Conservation (phyloP, 2,797 vertebrate genomes). For the Vespertilio murinus region DNA sequence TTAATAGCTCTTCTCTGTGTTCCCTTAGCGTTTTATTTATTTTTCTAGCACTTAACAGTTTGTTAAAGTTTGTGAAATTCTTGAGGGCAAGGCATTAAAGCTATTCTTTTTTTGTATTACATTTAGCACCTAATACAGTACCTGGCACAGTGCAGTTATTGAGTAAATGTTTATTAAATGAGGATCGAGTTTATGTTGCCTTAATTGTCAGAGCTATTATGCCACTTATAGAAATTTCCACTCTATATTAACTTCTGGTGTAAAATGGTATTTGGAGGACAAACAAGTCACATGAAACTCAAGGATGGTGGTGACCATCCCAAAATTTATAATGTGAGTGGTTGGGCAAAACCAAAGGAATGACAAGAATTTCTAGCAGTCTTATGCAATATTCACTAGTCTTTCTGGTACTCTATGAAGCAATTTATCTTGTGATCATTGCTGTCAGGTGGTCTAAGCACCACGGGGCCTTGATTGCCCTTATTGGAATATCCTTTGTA, state of each 20-base stretch:
- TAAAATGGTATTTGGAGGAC: not conserved
- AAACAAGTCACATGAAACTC: not conserved
- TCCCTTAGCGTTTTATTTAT: not conserved
- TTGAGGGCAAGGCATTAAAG: not conserved
- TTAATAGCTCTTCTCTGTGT: not conserved
- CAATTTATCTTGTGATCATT: not conserved
- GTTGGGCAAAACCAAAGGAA: not conserved
- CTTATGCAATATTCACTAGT: not conserved
- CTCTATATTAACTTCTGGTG: not conserved
- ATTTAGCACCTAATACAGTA: not conserved
- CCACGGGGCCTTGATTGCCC: not conserved
- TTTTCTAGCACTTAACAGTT: not conserved
- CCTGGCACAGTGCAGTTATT: not conserved
- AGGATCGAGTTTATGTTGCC: not conserved
- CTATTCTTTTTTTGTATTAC: not conserved
- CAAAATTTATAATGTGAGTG: not conserved
- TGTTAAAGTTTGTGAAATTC: not conserved
- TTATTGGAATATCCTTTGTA: slow-evolving; percentile 3
- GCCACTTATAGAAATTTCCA: not conserved
- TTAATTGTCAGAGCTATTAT: not conserved
- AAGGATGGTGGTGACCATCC: not conserved
- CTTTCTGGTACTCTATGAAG: not conserved
- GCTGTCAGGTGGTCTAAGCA: not conserved
- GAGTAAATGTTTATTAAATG: not conserved
- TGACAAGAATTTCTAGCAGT: not conserved